Evolutionary conservation across 2,113 vertebrate genomes (phyloP).

Genomic region (Oryzias woworae): DNA sequence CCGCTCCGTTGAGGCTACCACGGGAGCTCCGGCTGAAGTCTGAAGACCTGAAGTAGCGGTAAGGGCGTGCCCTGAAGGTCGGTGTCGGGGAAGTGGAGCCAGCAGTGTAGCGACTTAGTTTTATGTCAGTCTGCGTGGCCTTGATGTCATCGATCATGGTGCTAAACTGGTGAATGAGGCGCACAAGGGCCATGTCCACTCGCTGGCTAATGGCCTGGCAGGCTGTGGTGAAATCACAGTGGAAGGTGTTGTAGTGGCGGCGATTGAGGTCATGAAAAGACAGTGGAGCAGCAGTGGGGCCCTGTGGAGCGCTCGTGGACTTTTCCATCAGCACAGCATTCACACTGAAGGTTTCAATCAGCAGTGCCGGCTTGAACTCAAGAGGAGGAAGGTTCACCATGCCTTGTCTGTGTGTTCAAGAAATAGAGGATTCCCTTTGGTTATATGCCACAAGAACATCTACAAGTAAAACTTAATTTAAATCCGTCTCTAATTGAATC

Average conservation of each 20-base stretch:
- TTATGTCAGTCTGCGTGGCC: slow-evolving; percentile 97
- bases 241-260: slow-evolving; percentile 93
- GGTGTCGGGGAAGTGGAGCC: slow-evolving; percentile 95
- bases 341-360: slow-evolving; percentile 96
- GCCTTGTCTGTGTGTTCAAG: slow-evolving; percentile 80
- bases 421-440: not conserved
- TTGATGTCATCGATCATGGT: slow-evolving; percentile 99
- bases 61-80: slow-evolving; percentile 92
- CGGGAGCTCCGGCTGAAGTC: slow-evolving; percentile 97
- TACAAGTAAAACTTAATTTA: fast-evolving
- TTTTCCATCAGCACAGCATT: slow-evolving; percentile 96
- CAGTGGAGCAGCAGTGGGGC: slow-evolving; percentile 78
- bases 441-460: fast-evolving
- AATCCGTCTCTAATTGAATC: not conserved
- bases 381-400: slow-evolving; percentile 89
- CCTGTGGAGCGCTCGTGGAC: slow-evolving; percentile 85
- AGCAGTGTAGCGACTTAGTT: slow-evolving; percentile 95
- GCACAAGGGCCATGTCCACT: slow-evolving; percentile 96
- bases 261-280: slow-evolving; percentile 96
- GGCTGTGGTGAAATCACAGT: slow-evolving; percentile 95
- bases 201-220: slow-evolving; percentile 98
- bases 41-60: slow-evolving; percentile 90
- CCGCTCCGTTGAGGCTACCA: slow-evolving; percentile 89
- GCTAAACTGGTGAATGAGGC: slow-evolving; percentile 98
- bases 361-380: slow-evolving; percentile 94